Evolutionary conservation across 2,797 vertebrate species (phyloP), one percentile per base, ranked within the genome.

Genomic region (Lophius americanus): DNA sequence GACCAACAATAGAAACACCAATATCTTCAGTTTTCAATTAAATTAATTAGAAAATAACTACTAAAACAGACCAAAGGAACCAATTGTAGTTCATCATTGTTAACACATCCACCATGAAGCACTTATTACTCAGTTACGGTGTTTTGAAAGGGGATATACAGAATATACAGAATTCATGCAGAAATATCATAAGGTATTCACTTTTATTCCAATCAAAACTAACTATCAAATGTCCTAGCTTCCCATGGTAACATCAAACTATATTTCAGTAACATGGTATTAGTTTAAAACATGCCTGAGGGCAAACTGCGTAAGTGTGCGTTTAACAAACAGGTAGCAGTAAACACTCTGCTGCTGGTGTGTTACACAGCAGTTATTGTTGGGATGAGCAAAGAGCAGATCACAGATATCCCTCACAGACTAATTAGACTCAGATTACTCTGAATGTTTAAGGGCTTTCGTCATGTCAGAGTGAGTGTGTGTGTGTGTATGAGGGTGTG

Each of bases 381-480:
- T 70, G 65, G 73, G 81, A 79, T 84, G 79, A 77, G 73, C 75
- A 69, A 44, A 68, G 51, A 60, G 49, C 65, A 73, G 75, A 74
- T 67, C 70, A 62, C 68, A 60, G 52, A 70, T 9, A 68, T 68
- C 48, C 54, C 55, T 60, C 73, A 47, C 65, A 61, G 80, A 68
- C 64, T 70, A 76, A 81, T 75, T 67, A 87, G 68, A 68, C 61
- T 88, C 81, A 57, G 50, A 74, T 90, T 87, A 86, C 87, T 74
- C 62, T 0, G 32, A 51, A 23, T n/a, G 73, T 75, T 71, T 80
- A 71, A 64, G 55, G 35, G 72, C 35, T 49, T 73, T 50, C 64
- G 74, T 64, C 12, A 51, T 65, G 48, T 68, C 55, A 69, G 68
- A 51, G 52, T 14, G 52, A 39, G 37, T 39, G 36, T 38, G 13